Evolutionary conservation across 1,140 invertebrate species (phyloP).

Genomic region (Drosophila tropicalis): DNA sequence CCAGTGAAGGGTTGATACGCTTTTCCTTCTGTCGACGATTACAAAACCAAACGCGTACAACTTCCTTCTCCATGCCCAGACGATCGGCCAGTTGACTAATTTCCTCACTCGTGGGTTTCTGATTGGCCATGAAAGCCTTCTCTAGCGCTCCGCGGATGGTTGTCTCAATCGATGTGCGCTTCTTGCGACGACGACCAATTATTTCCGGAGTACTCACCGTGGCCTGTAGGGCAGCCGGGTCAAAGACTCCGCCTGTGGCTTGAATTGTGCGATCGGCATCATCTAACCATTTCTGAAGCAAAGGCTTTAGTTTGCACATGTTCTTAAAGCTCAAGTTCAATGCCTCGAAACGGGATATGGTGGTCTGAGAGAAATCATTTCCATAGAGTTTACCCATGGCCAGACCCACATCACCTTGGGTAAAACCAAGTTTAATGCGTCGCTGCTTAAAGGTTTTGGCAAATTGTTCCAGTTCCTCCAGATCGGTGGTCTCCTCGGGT

Average conservation of each 20-base stretch:
- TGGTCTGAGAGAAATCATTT: constrained; percentile 99
- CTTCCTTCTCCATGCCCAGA: constrained; percentile 98
- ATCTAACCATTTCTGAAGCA: constrained; percentile 98
- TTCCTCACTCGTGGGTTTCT: constrained; percentile 98
- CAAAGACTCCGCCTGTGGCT: constrained; percentile 86
- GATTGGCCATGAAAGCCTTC: constrained; percentile 96
- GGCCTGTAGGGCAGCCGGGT: constrained; percentile 89
- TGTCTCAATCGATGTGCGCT: constrained; percentile 98
- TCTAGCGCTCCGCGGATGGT: constrained; percentile 96
- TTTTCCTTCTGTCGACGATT: constrained; percentile 97
- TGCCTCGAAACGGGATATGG: constrained; percentile 99
- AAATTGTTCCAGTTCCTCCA: constrained; percentile 98
- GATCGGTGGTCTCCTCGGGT: constrained; percentile 95
- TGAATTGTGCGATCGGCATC: constrained; percentile 96
- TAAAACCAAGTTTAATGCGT: constrained; percentile 97
- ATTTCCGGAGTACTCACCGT: constrained; percentile 92
- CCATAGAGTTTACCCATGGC: constrained; percentile 99
- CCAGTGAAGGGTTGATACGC: constrained; percentile 89
- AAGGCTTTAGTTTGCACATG: constrained; percentile 99
- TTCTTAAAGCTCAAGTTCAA: constrained; percentile 99
- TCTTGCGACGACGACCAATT: constrained; percentile 96
- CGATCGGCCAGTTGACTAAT: constrained; percentile 95
- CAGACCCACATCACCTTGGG: constrained; percentile 98
- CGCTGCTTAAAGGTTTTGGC: constrained; percentile 98
- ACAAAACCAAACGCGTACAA: constrained; percentile 98